Base-by-base conservation (phyloP, 2,113 vertebrate species). In the Nothobranchius kuhntae region DNA sequence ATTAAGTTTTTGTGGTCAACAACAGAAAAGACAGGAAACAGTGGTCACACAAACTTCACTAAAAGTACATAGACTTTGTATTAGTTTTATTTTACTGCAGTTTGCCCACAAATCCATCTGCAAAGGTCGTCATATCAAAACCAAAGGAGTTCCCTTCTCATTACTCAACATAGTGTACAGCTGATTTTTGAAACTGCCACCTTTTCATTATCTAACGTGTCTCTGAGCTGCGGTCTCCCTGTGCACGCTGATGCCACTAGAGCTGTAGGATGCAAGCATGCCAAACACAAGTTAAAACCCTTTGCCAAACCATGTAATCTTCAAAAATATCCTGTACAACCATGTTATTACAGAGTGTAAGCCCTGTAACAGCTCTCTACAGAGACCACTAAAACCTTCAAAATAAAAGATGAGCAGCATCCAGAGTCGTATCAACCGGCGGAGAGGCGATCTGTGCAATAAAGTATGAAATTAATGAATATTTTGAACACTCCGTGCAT, bases 81-180 rank as follows among this genome's bases (percentile, higher is more conserved):
- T 89, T 91, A 84, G 82, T 81, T 86, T 91, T 89, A 86, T 86
- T 86, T 75, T 87, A 87, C 88, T 86, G 69, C 66, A 88, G 89
- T 86, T 87, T 75, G 73, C 73, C 80, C 84, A 67, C 71, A 78
- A 57, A 60, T 72, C 75, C 80, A 82, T 88, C 84, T 92, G 88
- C 77, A 69, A 85, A 89, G 82, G 65, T 70, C 86, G 87, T 89
- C 75, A 86, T 53, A 65, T 36, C 77, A 65, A 71, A 63, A 81
- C 73, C 77, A 83, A 55, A 66, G 73, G 54, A 75, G 58, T 87
- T 85, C 78, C 75, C 79, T 58, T 81, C 44, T 74, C 42, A 68
- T 85, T 73, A 86, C 60, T 65, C 85, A 80, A 71, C 77, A 63
- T 75, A 74, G 60, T 67, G 48, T 80, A 58, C 61, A 58, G 74